phyloP scores from a whole-genome alignment of 2,888 invertebrate genomes.

The Atherix ibis region DNA sequence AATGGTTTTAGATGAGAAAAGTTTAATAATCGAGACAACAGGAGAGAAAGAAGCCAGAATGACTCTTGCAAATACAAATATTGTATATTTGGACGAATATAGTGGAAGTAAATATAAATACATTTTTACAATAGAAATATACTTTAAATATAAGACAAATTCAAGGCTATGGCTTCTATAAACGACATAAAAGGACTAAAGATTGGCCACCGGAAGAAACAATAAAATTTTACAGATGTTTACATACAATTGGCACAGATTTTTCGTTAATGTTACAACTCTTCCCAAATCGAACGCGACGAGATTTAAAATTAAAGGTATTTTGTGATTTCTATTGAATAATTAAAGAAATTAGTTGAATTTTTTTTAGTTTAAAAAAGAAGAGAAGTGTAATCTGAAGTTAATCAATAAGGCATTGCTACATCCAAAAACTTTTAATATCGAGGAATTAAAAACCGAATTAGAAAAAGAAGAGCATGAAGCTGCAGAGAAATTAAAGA shows the following conservation, averaged over 20 bases:
- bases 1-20: constrained; percentile 71
- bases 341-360: no score
- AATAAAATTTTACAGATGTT: constrained; percentile 76
- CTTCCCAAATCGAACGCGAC: constrained; percentile 62
- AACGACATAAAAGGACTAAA: constrained; percentile 46
- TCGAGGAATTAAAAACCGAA: constrained; percentile 42
- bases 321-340: no score
- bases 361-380: constrained; percentile 56
- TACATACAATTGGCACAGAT: constrained; percentile 83
- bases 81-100: constrained; percentile 48
- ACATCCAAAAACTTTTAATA: constrained; percentile 52
- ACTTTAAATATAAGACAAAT: no score
- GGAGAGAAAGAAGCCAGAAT: constrained; percentile 42
- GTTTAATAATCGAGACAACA: constrained; percentile 64
- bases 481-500: constrained; percentile 17
- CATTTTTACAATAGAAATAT: not conserved
- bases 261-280: constrained; percentile 75
- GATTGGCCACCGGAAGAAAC: constrained; percentile 70
- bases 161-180: constrained; percentile 43
- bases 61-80: constrained; percentile 45
- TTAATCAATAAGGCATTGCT: constrained; percentile 62
- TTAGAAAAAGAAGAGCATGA: constrained; percentile 34
- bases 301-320: constrained; percentile 73
- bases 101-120: constrained; percentile 17
- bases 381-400: constrained; percentile 59